Percentiles rank a stretch among this genome's conserved stretches.
These are phyloP conservation scores for Nothobranchius furzeri DNA, from an alignment of 2,113 vertebrate species.

Conservation along the genomic window DNA sequence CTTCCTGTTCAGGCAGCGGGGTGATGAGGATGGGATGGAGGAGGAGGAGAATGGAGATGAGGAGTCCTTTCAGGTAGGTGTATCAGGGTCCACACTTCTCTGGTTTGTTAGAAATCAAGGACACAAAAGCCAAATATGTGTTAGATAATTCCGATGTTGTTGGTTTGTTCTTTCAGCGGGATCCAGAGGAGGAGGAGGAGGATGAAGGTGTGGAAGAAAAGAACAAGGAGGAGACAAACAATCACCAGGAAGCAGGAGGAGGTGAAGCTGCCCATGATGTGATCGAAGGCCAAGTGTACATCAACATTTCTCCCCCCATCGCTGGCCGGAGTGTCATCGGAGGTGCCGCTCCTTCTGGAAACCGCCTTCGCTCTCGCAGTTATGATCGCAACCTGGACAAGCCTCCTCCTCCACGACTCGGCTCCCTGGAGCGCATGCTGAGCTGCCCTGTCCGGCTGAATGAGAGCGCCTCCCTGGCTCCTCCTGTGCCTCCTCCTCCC, in stretches of 20 bases:
- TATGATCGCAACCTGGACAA: constrained; percentile 93
- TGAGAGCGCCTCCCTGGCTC: constrained; percentile 73
- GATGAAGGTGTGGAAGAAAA: constrained; percentile 1
- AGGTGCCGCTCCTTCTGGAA: constrained; percentile 54
- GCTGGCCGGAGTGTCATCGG: constrained; percentile 23
- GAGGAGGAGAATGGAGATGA: constrained; percentile 53
- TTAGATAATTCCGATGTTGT: no score
- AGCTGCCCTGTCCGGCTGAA: constrained; percentile 94
- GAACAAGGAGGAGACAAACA: constrained; percentile 19
- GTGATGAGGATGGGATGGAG: constrained; percentile 50
- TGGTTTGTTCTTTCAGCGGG: constrained; percentile 27
- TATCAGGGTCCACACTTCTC: not conserved
- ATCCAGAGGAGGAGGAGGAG: constrained; percentile 14
- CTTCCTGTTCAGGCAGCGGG: constrained; percentile 89
- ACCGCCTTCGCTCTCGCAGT: constrained; percentile 87
- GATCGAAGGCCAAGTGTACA: constrained; percentile 91
- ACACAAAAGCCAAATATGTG: no score
- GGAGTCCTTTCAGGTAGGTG: constrained; percentile 44
- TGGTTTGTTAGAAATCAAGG: no score
- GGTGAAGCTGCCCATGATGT: constrained; percentile 37
- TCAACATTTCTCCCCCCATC: constrained; percentile 87
- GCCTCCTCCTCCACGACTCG: constrained; percentile 81
- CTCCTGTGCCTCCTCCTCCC: constrained; percentile 69
- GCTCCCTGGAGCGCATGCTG: constrained; percentile 93
- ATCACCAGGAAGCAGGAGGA: not conserved